Conservation (phyloP, 2,888 invertebrate species). For the Dynastes grantii region DNA sequence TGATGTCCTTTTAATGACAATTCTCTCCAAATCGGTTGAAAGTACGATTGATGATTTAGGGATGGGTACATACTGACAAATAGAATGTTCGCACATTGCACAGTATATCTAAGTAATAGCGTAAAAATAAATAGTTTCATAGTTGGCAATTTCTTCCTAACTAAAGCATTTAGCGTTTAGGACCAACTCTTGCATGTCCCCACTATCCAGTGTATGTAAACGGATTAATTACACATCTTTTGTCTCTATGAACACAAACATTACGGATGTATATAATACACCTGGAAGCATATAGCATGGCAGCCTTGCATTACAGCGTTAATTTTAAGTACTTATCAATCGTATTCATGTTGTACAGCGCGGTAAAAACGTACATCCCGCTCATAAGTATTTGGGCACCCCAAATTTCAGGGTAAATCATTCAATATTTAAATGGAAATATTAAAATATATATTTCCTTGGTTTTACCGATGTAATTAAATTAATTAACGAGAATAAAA, state of each 20-base stretch:
- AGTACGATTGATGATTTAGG: constrained; percentile 72
- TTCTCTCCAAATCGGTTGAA: constrained; percentile 69
- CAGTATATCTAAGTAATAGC: constrained; percentile 38
- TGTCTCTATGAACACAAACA: neutral
- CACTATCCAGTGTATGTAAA: neutral
- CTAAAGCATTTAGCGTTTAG: neutral
- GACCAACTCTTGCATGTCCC: constrained; percentile 4
- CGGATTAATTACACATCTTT: constrained; percentile 3
- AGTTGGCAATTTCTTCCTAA: constrained; percentile 5
- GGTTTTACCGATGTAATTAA: no score
- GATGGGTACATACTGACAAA: constrained; percentile 68
- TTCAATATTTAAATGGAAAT: no score
- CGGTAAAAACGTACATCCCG: no score
- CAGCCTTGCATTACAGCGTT: neutral
- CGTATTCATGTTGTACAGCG: no score
- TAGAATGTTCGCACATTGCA: constrained; percentile 47
- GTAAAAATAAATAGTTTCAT: constrained; percentile 38
- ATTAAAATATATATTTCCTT: no score
- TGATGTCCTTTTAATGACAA: constrained; percentile 71
- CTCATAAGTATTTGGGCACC: no score
- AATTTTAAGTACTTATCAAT: no score
- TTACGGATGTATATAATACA: neutral
- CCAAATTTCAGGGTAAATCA: no score
- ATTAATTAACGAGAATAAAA: no score
- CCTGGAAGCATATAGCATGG: neutral